Base-by-base conservation (phyloP, 2,113 vertebrate species). In the Pantherophis guttatus region DNA sequence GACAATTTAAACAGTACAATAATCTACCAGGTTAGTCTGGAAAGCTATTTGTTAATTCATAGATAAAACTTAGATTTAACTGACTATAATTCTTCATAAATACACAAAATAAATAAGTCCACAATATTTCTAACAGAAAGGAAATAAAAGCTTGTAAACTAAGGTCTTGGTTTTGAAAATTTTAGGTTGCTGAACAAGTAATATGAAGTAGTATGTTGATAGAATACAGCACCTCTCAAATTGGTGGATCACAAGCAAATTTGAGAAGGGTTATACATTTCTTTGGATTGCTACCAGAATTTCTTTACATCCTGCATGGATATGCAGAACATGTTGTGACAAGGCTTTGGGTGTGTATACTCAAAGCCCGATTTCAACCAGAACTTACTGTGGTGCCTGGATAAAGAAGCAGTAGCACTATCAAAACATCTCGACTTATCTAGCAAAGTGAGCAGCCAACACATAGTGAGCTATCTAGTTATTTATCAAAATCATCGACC, bases 41-140 rank as follows among this genome's bases (percentile, higher is more conserved):
- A 96, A 91, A 87, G 24, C 48, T 92, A 62, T 54, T 65, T 92
- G 75, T 93, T 94, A 92, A 50, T 89, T 94, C 95, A 95, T 93
- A 94, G 95, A 94, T 90, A 88, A 17, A 87, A 52, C 23, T 92
- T n/a, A 15, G 10, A 52, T 95, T 96, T 91, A 94, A 93, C n/a
- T 85, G 88, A 48, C 33, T 5, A 13, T 39, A 12, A 95, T 92
- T 44, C 50, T 29, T 26, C 62, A 65, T 29, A 12, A 39, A n/a
- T n/a, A n/a, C n/a, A n/a, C n/a, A n/a, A n/a, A n/a, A n/a, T n/a
- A n/a, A n/a, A n/a, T n/a, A n/a, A n/a, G n/a, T n/a, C n/a, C n/a
- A n/a, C n/a, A n/a, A n/a, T n/a, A n/a, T n/a, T n/a, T n/a, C n/a
- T n/a, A n/a, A n/a, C n/a, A n/a, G n/a, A n/a, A n/a, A n/a, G n/a